Conservation (phyloP, 2,797 vertebrate species). For the Anguilla anguilla region DNA sequence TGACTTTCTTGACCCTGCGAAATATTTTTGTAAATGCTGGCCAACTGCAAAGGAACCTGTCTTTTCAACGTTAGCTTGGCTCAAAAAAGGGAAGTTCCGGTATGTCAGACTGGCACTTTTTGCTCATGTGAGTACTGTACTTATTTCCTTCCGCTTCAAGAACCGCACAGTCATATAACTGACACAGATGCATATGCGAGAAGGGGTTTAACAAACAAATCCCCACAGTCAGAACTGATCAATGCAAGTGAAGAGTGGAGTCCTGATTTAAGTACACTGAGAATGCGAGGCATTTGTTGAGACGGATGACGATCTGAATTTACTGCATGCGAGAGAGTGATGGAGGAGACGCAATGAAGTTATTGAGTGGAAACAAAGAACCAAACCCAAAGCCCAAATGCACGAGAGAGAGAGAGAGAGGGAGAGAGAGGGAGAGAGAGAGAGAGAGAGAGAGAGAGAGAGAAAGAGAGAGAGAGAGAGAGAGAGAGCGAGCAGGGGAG, state of each 20-base stretch:
- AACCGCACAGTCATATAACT: no score
- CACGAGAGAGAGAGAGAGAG: not conserved
- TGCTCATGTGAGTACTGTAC: no score
- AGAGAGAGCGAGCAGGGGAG: conserved; percentile 39
- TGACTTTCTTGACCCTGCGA: no score
- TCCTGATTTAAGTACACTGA: conserved; percentile 2
- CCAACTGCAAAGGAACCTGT: no score
- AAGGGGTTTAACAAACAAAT: not conserved
- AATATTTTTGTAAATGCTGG: no score
- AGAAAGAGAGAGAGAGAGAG: conserved; percentile 39
- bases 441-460: conserved; percentile 40
- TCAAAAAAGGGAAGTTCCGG: no score
- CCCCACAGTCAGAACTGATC: not conserved
- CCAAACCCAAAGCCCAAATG: not conserved
- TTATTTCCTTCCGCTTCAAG: no score
- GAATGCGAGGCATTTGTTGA: not conserved
- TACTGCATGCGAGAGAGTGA: not conserved
- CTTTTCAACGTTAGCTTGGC: no score
- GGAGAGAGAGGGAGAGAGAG: not conserved
- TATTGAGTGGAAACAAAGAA: not conserved
- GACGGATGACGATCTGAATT: not conserved
- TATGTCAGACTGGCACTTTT: no score
- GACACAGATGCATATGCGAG: not conserved
- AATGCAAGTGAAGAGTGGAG: not conserved
- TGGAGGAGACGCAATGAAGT: not conserved